Conservation (phyloP, 2,113 vertebrate species). For the Budorcas taxicolor region DNA sequence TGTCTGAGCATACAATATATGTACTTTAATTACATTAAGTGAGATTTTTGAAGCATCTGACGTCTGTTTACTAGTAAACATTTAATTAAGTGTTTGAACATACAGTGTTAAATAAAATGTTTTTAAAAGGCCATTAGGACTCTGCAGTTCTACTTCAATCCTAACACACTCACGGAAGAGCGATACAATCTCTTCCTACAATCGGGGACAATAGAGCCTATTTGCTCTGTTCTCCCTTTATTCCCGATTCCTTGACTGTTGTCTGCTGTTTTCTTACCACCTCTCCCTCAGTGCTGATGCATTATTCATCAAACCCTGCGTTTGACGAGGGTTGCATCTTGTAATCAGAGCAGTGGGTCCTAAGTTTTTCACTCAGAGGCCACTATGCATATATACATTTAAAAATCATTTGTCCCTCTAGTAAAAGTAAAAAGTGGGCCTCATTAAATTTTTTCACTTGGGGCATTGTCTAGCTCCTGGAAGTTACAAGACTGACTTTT, state of each 20-base stretch:
- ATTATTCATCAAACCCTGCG: not conserved
- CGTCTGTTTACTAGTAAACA: slow-evolving; percentile 70
- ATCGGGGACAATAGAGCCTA: not conserved
- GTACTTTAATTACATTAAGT: slow-evolving; percentile 71
- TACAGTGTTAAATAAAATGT: slow-evolving; percentile 41
- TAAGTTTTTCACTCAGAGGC: not conserved
- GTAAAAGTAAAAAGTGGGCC: not conserved
- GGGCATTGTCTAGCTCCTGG: not conserved
- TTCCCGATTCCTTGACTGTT: not conserved
- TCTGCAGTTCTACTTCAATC: not conserved
- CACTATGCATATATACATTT: not conserved
- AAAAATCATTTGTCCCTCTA: not conserved
- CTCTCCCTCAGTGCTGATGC: not conserved
- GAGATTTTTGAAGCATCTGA: slow-evolving; percentile 64
- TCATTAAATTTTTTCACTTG: not conserved
- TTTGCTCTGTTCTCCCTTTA: not conserved
- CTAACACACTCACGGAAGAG: not conserved
- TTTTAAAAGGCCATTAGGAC: slow-evolving; percentile 24
- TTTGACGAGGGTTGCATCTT: not conserved
- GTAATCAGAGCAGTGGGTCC: not conserved
- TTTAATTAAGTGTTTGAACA: slow-evolving; percentile 67
- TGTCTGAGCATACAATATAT: slow-evolving; percentile 58
- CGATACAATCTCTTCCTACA: not conserved
- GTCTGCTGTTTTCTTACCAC: not conserved
- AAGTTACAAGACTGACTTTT: not conserved